Conservation (phyloP, 2,888 invertebrate species). For the Selenia dentaria region DNA sequence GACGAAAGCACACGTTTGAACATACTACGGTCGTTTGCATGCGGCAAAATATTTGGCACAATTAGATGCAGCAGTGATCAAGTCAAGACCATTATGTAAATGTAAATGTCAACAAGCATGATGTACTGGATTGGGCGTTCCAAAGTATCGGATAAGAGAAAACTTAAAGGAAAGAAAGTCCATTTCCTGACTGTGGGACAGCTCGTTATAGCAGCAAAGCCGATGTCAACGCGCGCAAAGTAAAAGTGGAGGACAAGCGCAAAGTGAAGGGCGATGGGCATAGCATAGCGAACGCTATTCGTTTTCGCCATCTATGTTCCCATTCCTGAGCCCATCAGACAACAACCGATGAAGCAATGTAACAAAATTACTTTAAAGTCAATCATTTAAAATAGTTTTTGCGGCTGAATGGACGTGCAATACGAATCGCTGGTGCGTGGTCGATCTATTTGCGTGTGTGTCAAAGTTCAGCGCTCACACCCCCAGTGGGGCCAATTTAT, state of each 20-base stretch:
- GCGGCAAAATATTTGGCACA: slow-evolving; percentile 2
- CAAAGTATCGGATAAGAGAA: neutral
- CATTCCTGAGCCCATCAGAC: slow-evolving; percentile 15
- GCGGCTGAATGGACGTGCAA: slow-evolving; percentile 26
- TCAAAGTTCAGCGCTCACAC: slow-evolving; percentile 62
- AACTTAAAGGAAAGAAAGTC: slow-evolving; percentile 2
- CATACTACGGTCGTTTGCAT: too few species aligned
- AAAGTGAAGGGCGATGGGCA: slow-evolving; percentile 22
- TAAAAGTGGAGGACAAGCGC: slow-evolving; percentile 12
- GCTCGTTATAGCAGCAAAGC: neutral
- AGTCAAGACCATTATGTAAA: neutral
- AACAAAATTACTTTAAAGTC: slow-evolving; percentile 3
- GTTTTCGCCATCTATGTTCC: slow-evolving; percentile 2
- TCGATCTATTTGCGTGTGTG: slow-evolving; percentile 58
- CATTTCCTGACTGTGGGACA: slow-evolving; percentile 4
- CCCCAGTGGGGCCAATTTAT: slow-evolving; percentile 42
- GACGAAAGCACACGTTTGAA: too few species aligned
- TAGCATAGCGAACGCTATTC: slow-evolving; percentile 7
- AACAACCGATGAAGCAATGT: slow-evolving; percentile 15
- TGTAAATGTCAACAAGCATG: neutral
- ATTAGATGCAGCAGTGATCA: neutral
- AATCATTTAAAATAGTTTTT: slow-evolving; percentile 29
- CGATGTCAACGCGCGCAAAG: slow-evolving; percentile 9
- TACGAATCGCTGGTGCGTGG: slow-evolving; percentile 37
- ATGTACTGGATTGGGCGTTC: neutral